Conservation (phyloP, 2,888 invertebrate genomes). For the Eremobia ochroleuca region DNA sequence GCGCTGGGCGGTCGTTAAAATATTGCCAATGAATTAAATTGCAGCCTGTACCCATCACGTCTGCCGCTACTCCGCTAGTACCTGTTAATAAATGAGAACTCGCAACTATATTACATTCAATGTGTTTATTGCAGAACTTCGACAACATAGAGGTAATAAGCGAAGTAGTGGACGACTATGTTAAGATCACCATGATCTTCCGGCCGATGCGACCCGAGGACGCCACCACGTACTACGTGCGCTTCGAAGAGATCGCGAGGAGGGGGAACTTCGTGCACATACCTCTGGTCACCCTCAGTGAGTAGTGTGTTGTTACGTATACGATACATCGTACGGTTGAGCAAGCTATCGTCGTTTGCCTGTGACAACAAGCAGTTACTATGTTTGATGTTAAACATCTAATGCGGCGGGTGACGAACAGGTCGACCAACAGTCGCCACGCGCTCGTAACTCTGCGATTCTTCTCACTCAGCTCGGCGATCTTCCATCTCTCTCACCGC, state of each 20-base stretch:
- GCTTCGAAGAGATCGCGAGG: constrained; percentile 17
- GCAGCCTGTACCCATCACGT: background rate
- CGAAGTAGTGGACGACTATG: background rate
- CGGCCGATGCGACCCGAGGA: constrained; percentile 8
- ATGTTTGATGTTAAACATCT: background rate
- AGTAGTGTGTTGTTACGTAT: background rate
- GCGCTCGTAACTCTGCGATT: background rate
- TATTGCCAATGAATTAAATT: background rate
- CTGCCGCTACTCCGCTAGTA: background rate
- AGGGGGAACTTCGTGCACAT: constrained; percentile 35
- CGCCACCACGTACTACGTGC: constrained; percentile 47
- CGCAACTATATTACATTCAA: background rate
- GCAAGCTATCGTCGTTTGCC: background rate
- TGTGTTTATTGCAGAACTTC: constrained; percentile 11
- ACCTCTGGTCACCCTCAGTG: constrained; percentile 62
- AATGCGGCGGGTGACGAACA: background rate
- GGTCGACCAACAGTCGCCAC: background rate
- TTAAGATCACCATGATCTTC: constrained; percentile 29
- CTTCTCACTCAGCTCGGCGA: background rate
- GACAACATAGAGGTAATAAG: constrained; percentile 17
- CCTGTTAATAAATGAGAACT: background rate
- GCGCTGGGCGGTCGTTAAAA: no score
- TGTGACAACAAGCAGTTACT: background rate
- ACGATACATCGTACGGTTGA: background rate
- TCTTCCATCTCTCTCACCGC: background rate